Evolutionary conservation across 2,113 vertebrate genomes (phyloP).

Genomic region (Myrmecophaga tridactyla): DNA sequence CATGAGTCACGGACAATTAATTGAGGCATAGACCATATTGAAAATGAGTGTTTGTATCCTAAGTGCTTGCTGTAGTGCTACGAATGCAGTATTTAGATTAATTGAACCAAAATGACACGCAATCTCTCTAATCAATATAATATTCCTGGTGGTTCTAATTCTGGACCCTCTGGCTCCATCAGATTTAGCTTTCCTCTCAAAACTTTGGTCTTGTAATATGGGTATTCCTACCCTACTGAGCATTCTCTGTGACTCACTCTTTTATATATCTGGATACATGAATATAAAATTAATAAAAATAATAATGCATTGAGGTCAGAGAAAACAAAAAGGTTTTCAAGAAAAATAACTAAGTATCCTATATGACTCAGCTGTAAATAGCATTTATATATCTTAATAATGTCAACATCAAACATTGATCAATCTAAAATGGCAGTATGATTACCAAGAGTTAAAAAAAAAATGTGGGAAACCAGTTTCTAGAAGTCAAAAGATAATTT

Average conservation of each 20-base stretch:
- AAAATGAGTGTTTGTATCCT: neutral
- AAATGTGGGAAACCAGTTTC: neutral
- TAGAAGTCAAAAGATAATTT: neutral
- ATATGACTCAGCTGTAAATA: neutral
- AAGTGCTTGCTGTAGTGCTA: neutral
- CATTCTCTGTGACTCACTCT: neutral
- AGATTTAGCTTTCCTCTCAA: neutral
- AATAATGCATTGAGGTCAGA: neutral
- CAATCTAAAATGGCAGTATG: slow-evolving; percentile 9
- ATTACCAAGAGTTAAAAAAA: neutral
- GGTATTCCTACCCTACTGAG: neutral
- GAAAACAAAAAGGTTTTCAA: neutral
- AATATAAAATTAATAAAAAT: neutral
- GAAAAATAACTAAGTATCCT: neutral
- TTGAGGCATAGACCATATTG: neutral
- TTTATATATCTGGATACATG: neutral
- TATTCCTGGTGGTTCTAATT: neutral
- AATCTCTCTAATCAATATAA: neutral
- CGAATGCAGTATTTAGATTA: neutral
- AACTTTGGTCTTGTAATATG: neutral
- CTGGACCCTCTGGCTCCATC: neutral
- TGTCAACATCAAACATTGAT: slow-evolving; percentile 33
- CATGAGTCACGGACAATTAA: neutral
- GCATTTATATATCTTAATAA: neutral
- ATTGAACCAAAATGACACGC: neutral